phyloP scores from a whole-genome alignment of 2,888 invertebrate genomes.

The Oscheius myriophilus region DNA sequence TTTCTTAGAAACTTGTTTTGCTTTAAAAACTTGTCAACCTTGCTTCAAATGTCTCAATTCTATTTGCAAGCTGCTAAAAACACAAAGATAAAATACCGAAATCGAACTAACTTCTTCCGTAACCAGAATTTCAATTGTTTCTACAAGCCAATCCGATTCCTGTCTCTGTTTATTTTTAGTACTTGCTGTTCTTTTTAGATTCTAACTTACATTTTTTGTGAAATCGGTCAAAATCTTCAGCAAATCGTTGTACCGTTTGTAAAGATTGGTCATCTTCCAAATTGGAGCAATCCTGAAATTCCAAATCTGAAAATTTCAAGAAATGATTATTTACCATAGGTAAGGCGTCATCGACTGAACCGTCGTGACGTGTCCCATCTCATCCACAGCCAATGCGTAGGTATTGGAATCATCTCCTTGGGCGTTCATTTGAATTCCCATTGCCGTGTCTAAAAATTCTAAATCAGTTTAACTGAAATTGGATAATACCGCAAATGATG shows the following conservation, averaged over 20 bases:
- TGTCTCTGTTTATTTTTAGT: no score
- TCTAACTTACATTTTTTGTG: slow-evolving; percentile 11
- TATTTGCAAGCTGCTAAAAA: no score
- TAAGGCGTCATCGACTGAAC: slow-evolving; percentile 13
- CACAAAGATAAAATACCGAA: no score
- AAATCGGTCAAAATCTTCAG: slow-evolving; percentile 24
- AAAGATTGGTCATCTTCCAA: not conserved
- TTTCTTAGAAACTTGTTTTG: no score
- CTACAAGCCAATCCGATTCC: no score
- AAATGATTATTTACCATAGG: no score
- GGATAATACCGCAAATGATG: slow-evolving; percentile 66
- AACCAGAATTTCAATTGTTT: no score
- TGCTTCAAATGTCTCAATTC: no score
- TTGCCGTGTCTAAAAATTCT: slow-evolving; percentile 59
- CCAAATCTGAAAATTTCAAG: not conserved
- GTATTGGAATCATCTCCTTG: slow-evolving; percentile 54
- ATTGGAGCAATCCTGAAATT: not conserved
- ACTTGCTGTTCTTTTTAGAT: not conserved
- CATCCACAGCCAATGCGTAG: slow-evolving; percentile 59
- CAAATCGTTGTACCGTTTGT: not conserved
- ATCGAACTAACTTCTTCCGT: no score
- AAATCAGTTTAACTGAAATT: not conserved
- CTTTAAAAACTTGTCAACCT: no score
- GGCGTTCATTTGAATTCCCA: slow-evolving; percentile 62
- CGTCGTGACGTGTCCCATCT: slow-evolving; percentile 35